Conservation (phyloP, 2,797 vertebrate species). For the Acipenser transmontanus region DNA sequence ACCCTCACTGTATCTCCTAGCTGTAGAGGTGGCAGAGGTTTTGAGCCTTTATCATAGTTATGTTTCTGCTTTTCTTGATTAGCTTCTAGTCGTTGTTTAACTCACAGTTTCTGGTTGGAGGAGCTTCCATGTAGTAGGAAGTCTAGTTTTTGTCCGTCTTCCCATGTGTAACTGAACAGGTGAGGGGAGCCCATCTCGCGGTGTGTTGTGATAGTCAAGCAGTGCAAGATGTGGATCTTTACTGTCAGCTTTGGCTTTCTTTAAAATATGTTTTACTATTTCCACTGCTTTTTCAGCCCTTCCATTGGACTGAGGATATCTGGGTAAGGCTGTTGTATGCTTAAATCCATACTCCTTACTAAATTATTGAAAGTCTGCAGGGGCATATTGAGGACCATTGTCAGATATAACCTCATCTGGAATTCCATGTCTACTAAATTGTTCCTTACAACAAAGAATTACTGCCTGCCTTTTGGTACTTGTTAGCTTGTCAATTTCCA, state of each 20-base stretch:
- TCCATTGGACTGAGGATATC: slow-evolving; percentile 14
- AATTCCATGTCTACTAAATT: slow-evolving; percentile 30
- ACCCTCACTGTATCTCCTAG: too few species aligned
- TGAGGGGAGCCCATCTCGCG: too few species aligned
- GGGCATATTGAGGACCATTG: slow-evolving; percentile 17
- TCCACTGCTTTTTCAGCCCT: slow-evolving; percentile 5
- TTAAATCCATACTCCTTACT: slow-evolving; percentile 22
- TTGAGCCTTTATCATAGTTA: too few species aligned
- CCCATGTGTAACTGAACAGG: too few species aligned
- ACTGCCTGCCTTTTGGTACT: too few species aligned
- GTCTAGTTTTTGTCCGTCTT: too few species aligned
- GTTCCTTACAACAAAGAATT: slow-evolving; percentile 15
- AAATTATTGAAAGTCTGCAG: slow-evolving; percentile 22
- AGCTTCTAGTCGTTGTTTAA: too few species aligned
- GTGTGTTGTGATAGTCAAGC: not conserved
- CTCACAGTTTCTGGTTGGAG: too few species aligned
- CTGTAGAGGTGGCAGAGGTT: too few species aligned
- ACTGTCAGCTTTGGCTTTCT: slow-evolving; percentile 13
- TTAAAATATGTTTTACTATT: slow-evolving; percentile 8
- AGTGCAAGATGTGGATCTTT: not conserved
- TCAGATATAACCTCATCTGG: slow-evolving; percentile 23
- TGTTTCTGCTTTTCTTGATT: too few species aligned
- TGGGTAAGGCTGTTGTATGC: slow-evolving; percentile 25
- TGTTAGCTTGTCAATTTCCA: too few species aligned
- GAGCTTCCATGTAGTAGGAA: too few species aligned